phyloP scores from a whole-genome alignment of 1,140 invertebrate species.

The Caenorhabditis inopinata region DNA sequence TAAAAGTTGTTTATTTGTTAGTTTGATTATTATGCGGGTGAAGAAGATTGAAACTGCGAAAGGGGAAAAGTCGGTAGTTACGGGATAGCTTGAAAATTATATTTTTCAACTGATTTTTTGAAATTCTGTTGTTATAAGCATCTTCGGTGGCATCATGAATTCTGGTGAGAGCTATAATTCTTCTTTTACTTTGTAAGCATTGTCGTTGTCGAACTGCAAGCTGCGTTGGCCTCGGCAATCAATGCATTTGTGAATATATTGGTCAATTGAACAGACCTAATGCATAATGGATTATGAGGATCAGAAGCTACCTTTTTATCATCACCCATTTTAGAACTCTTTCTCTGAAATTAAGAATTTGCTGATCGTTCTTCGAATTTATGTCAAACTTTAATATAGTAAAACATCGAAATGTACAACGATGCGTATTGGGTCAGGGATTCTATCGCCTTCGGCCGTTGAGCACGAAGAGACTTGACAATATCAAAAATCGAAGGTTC shows the following conservation, averaged over 20 bases:
- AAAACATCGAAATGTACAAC: not conserved
- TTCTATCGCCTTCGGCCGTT: not conserved
- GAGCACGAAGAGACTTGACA: not conserved
- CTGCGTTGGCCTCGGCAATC: not conserved
- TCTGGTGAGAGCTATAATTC: no score
- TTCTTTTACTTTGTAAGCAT: not conserved
- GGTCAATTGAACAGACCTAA: not conserved
- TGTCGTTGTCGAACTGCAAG: not conserved
- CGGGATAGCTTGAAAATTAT: no score
- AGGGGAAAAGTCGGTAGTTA: no score
- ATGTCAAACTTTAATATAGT: not conserved
- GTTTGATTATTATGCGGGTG: no score
- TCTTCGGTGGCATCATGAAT: no score
- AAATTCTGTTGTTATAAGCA: no score
- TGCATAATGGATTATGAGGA: not conserved
- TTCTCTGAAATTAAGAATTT: not conserved
- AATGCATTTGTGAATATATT: not conserved
- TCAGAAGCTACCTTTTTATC: not conserved
- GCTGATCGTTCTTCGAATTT: not conserved
- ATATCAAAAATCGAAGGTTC: not conserved
- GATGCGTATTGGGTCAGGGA: not conserved
- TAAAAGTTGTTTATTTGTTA: no score
- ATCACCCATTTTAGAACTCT: not conserved
- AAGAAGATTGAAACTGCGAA: no score
- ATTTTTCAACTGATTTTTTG: no score